phyloP scores from a whole-genome alignment of 1,140 invertebrate genomes.

The Anadara kagoshimensis region DNA sequence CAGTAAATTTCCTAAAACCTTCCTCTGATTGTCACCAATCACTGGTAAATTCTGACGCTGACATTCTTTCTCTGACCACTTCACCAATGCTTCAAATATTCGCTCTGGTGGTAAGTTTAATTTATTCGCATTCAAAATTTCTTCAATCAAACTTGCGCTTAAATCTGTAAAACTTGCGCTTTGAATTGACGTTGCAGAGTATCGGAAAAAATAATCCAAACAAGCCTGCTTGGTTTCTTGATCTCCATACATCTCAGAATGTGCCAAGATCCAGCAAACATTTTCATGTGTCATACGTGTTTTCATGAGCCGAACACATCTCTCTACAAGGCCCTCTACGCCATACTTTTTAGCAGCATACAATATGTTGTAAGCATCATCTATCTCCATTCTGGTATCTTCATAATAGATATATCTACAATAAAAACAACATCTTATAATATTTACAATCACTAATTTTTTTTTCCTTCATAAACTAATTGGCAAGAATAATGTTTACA shows the following conservation, averaged over 20 bases:
- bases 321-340: neutral
- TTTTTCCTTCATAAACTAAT: neutral
- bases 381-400: slow-evolving; percentile 4
- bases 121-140: slow-evolving; percentile 23
- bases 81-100: slow-evolving; percentile 27
- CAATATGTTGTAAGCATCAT: slow-evolving; percentile 5
- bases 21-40: slow-evolving; percentile 17
- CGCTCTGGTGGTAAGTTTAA: slow-evolving; percentile 24
- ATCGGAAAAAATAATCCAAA: slow-evolving; percentile 13
- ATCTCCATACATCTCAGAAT: neutral
- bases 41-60: slow-evolving; percentile 11
- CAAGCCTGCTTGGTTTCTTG: slow-evolving; percentile 8
- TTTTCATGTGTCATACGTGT: slow-evolving; percentile 11
- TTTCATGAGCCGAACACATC: slow-evolving; percentile 17
- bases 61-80: slow-evolving; percentile 29
- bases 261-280: slow-evolving; percentile 9
- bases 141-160: slow-evolving; percentile 4
- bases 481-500: too few species aligned
- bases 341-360: slow-evolving; percentile 22
- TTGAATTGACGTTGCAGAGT: neutral
- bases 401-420: slow-evolving; percentile 30
- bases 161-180: slow-evolving; percentile 16
- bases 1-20: slow-evolving; percentile 7
- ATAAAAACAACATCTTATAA: neutral
- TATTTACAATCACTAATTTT: neutral